Conservation (phyloP, 37 sponge, comb jelly and placozoan species). For the Aplysina aerophoba region DNA sequence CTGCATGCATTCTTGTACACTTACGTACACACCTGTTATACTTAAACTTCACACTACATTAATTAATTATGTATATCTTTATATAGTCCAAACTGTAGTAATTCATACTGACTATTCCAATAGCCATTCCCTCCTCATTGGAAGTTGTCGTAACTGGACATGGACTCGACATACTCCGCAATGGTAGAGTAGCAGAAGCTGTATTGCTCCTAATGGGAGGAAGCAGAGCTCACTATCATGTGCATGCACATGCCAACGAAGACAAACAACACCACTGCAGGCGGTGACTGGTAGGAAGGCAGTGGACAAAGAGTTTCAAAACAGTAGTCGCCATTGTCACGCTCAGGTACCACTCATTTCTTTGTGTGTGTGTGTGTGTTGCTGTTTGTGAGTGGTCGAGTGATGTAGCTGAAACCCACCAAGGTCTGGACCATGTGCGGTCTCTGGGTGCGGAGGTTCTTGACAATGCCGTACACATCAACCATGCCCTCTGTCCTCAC, state of each 20-base stretch:
- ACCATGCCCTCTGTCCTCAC: slow-evolving; percentile 80
- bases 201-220: slow-evolving; percentile 73
- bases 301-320: too few species aligned
- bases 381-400: not conserved
- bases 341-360: not conserved
- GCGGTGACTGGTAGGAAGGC: too few species aligned
- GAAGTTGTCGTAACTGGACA: slow-evolving; percentile 72
- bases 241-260: too few species aligned
- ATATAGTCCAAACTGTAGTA: not conserved
- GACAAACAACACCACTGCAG: too few species aligned
- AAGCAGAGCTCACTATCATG: not conserved
- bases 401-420: slow-evolving; percentile 38
- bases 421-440: slow-evolving; percentile 66
- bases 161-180: slow-evolving; percentile 75
- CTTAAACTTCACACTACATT: not conserved
- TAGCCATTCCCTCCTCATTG: not conserved
- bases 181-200: slow-evolving; percentile 77
- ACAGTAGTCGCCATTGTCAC: not conserved
- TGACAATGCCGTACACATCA: slow-evolving; percentile 73
- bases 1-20: not conserved
- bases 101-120: not conserved
- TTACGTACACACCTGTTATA: not conserved
- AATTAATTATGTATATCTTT: not conserved
- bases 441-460: slow-evolving; percentile 74
- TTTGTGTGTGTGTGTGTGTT: slow-evolving; percentile 7